Conservation (phyloP, 1,140 invertebrate genomes). For the Antheraea mylitta region DNA sequence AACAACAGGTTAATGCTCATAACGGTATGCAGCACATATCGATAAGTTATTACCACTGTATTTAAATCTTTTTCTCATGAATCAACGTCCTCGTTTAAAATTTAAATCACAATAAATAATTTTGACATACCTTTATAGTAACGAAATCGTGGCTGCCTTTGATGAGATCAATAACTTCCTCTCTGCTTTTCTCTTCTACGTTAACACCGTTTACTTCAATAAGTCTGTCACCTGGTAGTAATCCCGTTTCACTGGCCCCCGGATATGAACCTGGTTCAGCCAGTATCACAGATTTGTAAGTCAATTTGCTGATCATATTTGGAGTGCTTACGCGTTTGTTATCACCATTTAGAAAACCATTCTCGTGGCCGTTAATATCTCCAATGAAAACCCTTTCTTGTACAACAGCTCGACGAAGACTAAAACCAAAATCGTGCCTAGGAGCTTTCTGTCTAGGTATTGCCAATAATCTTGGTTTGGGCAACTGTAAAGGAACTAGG, state of each 20-base stretch:
- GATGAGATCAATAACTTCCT: constrained; percentile 96
- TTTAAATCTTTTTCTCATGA: neutral
- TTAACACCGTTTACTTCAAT: constrained; percentile 93
- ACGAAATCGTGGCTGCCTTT: constrained; percentile 90
- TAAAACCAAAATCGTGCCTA: constrained; percentile 96
- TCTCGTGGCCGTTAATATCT: constrained; percentile 57
- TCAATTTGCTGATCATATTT: constrained; percentile 72
- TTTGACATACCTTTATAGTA: constrained; percentile 86
- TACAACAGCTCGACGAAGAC: constrained; percentile 91
- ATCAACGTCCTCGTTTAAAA: neutral
- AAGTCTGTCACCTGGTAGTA: constrained; percentile 95
- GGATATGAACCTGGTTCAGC: constrained; percentile 94
- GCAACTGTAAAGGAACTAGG: constrained; percentile 86
- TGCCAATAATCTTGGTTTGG: constrained; percentile 86
- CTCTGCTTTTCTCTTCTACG: constrained; percentile 91
- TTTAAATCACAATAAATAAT: constrained; percentile 3
- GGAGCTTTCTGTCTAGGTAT: constrained; percentile 91
- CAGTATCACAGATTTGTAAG: constrained; percentile 90
- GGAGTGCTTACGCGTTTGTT: constrained; percentile 59
- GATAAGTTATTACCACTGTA: neutral
- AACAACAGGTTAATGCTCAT: neutral
- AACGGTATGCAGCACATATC: neutral
- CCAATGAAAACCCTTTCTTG: constrained; percentile 81
- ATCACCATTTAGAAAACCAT: constrained; percentile 56
- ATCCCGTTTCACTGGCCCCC: constrained; percentile 88